Evolutionary conservation across 2,797 vertebrate species (phyloP).

Genomic region (Sylvilagus floridanus): DNA sequence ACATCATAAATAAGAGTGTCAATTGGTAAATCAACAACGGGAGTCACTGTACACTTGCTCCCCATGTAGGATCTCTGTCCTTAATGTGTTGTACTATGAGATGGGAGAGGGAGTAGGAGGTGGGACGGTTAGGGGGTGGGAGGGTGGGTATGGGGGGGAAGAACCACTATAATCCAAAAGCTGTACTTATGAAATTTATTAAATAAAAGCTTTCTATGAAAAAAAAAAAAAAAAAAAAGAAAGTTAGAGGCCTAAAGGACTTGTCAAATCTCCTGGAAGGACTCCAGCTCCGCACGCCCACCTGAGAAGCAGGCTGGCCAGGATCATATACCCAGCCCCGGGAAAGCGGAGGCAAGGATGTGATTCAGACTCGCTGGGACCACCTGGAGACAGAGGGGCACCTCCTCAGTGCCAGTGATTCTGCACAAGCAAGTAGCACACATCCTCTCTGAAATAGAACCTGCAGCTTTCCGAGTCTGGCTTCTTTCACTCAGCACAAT

Average conservation of each 20-base stretch:
- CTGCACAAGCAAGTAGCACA: not conserved
- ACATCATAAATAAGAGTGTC: too few species aligned
- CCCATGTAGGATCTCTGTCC: too few species aligned
- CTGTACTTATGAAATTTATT: too few species aligned
- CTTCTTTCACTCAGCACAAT: not conserved
- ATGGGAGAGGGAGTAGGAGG: too few species aligned
- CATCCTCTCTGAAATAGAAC: not conserved
- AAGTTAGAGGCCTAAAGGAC: not conserved
- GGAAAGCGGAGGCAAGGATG: not conserved
- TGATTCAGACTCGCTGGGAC: not conserved
- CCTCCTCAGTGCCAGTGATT: not conserved
- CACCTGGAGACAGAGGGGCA: not conserved
- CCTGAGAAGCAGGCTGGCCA: not conserved
- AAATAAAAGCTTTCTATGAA: too few species aligned
- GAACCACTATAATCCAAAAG: too few species aligned
- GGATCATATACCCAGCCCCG: not conserved
- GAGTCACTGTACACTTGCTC: too few species aligned
- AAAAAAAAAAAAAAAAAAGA: too few species aligned
- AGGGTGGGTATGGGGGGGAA: too few species aligned
- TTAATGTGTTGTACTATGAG: too few species aligned
- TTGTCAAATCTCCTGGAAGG: not conserved
- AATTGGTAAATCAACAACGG: too few species aligned
- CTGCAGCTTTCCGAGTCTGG: not conserved
- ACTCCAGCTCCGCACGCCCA: not conserved
- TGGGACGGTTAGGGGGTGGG: too few species aligned